These are phyloP conservation scores for Xylocopa sonorina DNA, from an alignment of 1,140 invertebrate species.

Conservation along the genomic window DNA sequence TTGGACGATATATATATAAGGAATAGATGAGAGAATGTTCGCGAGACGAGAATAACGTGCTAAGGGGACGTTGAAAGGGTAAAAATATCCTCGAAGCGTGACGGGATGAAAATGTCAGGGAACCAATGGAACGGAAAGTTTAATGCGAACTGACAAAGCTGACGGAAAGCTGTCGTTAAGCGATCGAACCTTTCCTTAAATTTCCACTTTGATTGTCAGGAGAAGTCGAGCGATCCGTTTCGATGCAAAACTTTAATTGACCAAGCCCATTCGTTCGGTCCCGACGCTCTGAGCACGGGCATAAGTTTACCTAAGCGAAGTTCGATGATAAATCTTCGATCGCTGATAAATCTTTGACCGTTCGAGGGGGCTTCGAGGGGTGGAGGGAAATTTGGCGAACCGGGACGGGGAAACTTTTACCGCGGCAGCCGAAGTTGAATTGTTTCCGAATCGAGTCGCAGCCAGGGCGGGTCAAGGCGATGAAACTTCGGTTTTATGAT, in stretches of 20 bases:
- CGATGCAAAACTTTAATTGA: slow-evolving; percentile 29
- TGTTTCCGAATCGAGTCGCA: slow-evolving; percentile 16
- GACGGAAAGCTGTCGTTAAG: no score
- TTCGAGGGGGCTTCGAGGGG: background rate
- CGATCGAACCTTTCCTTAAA: no score
- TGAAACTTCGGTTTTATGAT: slow-evolving; percentile 25
- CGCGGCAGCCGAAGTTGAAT: slow-evolving; percentile 7
- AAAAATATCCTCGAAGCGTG: no score
- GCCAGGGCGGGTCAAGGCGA: background rate
- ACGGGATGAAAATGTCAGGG: no score
- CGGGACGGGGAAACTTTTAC: background rate
- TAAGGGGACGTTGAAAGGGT: no score
- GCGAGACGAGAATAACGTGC: no score
- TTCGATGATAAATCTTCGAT: slow-evolving; percentile 10
- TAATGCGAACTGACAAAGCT: no score
- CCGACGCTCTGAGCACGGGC: background rate
- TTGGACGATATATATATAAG: no score
- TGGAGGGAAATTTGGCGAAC: background rate
- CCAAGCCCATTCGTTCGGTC: background rate
- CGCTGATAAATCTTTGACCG: slow-evolving; percentile 14
- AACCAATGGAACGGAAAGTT: no score
- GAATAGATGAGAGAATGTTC: no score
- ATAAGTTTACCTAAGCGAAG: background rate
- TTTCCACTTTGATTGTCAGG: no score
- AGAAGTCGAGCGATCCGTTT: no score